Conservation (phyloP, 1,140 invertebrate genomes). For the Stegodyphus mimosarum region DNA sequence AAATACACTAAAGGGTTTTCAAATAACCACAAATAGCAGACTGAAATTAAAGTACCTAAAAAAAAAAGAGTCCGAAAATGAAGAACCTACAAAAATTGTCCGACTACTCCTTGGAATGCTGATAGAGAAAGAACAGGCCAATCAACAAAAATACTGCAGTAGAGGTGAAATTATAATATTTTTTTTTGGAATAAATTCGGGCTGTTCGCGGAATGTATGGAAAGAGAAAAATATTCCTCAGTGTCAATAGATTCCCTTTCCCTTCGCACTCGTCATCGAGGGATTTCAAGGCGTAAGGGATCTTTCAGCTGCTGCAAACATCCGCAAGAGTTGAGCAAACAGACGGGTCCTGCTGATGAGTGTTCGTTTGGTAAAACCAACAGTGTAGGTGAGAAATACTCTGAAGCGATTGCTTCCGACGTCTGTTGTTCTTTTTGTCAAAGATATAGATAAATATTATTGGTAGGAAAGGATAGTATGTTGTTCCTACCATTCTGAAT, state of each 20-base stretch:
- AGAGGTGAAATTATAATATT: too few species aligned
- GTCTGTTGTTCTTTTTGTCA: constrained; percentile 9
- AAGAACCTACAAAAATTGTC: too few species aligned
- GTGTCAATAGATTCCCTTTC: constrained; percentile 15
- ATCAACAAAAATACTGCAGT: too few species aligned
- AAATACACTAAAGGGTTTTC: too few species aligned
- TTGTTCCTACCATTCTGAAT: too few species aligned
- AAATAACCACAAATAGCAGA: too few species aligned
- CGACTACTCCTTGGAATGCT: too few species aligned
- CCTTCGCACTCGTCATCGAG: neutral
- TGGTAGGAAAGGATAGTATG: neutral
- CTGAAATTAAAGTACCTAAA: too few species aligned
- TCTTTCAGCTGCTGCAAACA: constrained; percentile 50
- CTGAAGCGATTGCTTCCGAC: constrained; percentile 34
- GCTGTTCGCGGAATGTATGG: too few species aligned
- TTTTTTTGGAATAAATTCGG: too few species aligned
- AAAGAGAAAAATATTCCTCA: constrained; percentile 3
- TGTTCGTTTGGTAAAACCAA: constrained; percentile 47
- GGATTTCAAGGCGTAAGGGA: neutral
- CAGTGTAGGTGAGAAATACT: constrained; percentile 33
- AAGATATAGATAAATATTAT: constrained; percentile 46
- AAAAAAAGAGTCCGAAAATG: too few species aligned
- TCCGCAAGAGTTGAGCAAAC: constrained; percentile 48
- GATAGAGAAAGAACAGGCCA: too few species aligned
- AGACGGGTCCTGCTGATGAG: constrained; percentile 34